These are phyloP conservation scores for Temnothorax curvispinosus DNA, from an alignment of 1,140 invertebrate species.

Conservation along the genomic window DNA sequence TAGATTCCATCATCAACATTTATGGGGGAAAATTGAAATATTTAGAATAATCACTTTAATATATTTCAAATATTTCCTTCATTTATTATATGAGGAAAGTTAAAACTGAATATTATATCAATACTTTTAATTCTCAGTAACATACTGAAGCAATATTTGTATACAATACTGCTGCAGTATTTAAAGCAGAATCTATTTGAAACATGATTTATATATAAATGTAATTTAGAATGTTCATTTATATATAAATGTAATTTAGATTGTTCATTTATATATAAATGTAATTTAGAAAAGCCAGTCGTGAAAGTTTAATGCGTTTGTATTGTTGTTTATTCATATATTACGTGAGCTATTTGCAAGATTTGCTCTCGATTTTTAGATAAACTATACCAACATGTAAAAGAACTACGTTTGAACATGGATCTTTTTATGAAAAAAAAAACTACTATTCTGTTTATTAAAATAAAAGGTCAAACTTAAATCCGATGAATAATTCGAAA, in stretches of 20 bases:
- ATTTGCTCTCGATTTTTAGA: not conserved
- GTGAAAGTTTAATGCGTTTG: conserved; percentile 5
- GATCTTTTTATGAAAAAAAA: not conserved
- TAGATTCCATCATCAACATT: not conserved
- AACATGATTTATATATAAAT: not conserved
- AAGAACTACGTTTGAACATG: not conserved
- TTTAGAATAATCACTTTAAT: not conserved
- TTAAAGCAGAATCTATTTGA: not conserved
- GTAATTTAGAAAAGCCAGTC: not conserved
- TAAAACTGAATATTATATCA: conserved; percentile 1
- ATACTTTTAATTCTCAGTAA: not conserved
- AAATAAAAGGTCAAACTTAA: conserved; percentile 11
- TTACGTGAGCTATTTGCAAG: not conserved
- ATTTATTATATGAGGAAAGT: not conserved
- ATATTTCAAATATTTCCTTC: not conserved
- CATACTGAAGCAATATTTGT: not conserved
- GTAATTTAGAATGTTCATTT: too few relatives aligned
- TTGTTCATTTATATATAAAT: not conserved
- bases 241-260: not conserved
- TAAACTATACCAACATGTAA: not conserved
- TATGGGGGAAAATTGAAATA: not conserved
- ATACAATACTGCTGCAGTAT: not conserved
- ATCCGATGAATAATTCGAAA: not conserved
- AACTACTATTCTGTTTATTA: not conserved
- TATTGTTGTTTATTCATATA: conserved; percentile 27